Conservation (phyloP, 2,113 vertebrate genomes). For the Mobula birostris region DNA sequence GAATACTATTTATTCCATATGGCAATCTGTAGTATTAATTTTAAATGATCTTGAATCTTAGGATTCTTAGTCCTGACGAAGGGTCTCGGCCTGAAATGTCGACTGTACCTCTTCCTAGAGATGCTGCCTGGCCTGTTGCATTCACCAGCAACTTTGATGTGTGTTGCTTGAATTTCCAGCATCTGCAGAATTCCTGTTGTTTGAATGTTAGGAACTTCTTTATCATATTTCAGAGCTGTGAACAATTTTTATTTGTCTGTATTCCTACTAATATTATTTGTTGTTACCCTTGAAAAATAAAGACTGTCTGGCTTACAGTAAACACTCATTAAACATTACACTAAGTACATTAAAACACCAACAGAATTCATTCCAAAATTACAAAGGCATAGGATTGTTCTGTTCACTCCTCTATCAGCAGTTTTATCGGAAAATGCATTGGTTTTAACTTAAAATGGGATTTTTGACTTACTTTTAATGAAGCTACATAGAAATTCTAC, state of each 20-base stretch:
- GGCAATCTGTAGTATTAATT: neutral
- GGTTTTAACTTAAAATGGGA: neutral
- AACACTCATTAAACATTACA: too few species aligned
- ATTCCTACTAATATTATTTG: neutral
- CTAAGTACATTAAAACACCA: neutral
- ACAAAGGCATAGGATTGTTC: neutral
- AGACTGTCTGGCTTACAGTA: neutral
- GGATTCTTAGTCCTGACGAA: too few species aligned
- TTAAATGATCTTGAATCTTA: neutral
- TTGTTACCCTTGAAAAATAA: neutral
- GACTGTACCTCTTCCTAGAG: too few species aligned
- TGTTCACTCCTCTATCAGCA: neutral
- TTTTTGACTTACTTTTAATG: neutral
- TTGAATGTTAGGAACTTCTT: too few species aligned
- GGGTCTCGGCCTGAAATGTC: too few species aligned
- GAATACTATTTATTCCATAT: neutral
- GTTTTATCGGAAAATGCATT: neutral
- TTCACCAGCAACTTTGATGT: too few species aligned
- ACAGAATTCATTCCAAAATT: neutral
- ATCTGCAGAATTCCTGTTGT: too few species aligned
- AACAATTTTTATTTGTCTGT: neutral
- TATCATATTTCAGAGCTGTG: neutral
- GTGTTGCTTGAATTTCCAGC: too few species aligned
- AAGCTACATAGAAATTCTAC: neutral
- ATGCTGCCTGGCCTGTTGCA: too few species aligned